These are phyloP conservation scores for Hybos culiciformis DNA, from an alignment of 2,888 invertebrate genomes.

Conservation along the genomic window DNA sequence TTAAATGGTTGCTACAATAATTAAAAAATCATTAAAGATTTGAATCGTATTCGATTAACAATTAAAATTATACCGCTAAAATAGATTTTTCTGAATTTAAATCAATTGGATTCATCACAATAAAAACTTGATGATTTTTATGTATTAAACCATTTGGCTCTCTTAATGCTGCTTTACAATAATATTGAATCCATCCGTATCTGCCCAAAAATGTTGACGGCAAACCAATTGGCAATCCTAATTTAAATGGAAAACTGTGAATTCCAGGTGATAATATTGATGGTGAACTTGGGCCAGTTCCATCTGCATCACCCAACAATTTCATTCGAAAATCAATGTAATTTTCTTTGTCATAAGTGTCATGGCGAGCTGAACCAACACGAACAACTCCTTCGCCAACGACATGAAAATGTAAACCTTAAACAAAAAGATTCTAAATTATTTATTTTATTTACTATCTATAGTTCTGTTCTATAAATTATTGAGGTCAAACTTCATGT, in stretches of 20 bases:
- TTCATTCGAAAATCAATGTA: conserved; percentile 93
- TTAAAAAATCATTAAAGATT: conserved; percentile 9
- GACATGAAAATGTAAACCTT: conserved; percentile 85
- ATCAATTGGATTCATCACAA: conserved; percentile 92
- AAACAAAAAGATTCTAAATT: too few species aligned
- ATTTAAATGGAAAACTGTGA: conserved; percentile 88
- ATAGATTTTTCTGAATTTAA: conserved; percentile 80
- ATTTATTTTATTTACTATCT: too few species aligned
- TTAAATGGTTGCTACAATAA: conserved; percentile 66
- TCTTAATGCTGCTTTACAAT: conserved; percentile 75
- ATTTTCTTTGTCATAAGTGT: conserved; percentile 81
- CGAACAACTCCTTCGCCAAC: conserved; percentile 90
- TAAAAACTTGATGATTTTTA: conserved; percentile 93
- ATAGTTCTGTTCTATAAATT: too few species aligned
- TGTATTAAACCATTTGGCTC: conserved; percentile 78
- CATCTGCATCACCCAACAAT: conserved; percentile 72
- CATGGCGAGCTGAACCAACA: conserved; percentile 66
- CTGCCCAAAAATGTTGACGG: conserved; percentile 89
- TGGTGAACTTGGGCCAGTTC: conserved; percentile 46
- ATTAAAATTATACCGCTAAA: conserved; percentile 48
- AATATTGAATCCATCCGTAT: conserved; percentile 92
- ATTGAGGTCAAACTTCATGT: too few species aligned
- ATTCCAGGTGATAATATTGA: conserved; percentile 81
- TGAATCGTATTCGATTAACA: conserved; percentile 1
- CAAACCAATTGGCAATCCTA: conserved; percentile 76